Evolutionary conservation across 2,113 vertebrate species (phyloP).

Genomic region (Paraplagusia blochii): DNA sequence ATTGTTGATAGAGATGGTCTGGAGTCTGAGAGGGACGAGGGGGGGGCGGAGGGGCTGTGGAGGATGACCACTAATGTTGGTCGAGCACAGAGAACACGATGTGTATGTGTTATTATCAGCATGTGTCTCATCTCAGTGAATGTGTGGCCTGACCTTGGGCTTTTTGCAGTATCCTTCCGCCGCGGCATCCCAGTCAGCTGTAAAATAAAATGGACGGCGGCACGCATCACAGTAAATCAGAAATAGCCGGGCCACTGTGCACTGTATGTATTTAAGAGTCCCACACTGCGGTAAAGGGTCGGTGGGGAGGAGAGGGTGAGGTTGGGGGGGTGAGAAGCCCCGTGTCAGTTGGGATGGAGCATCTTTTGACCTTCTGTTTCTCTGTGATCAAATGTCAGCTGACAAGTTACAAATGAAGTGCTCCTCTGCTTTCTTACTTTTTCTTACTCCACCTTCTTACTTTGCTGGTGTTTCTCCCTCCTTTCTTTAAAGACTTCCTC

Average conservation of each 20-base stretch:
- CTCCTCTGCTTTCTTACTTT: not conserved
- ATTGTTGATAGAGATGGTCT: constrained; percentile 6
- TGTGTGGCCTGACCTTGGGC: constrained; percentile 68
- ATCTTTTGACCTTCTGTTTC: constrained; percentile 26
- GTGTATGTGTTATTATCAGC: constrained; percentile 34
- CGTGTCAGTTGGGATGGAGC: constrained; percentile 15
- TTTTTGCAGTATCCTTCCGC: constrained; percentile 63
- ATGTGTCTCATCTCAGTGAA: constrained; percentile 53
- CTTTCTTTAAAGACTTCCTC: not conserved
- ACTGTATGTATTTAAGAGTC: constrained; percentile 56
- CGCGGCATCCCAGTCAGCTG: constrained; percentile 66
- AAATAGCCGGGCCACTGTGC: constrained; percentile 56
- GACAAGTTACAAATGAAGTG: constrained; percentile 35
- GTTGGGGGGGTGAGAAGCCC: constrained; percentile 12
- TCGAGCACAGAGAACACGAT: constrained; percentile 17
- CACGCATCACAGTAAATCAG: constrained; percentile 70
- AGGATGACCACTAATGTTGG: constrained; percentile 19
- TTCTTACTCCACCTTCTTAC: not conserved
- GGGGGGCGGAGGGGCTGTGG: constrained; percentile 18
- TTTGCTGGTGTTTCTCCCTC: not conserved
- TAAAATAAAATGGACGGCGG: constrained; percentile 74
- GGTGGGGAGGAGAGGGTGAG: constrained; percentile 12
- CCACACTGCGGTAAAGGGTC: constrained; percentile 50
- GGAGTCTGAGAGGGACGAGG: constrained; percentile 11
- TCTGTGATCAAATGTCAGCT: constrained; percentile 40